Percentiles rank a stretch among this genome's conserved stretches.
Conservation (phyloP, 2,113 vertebrate species). For the Pardalotus punctatus region DNA sequence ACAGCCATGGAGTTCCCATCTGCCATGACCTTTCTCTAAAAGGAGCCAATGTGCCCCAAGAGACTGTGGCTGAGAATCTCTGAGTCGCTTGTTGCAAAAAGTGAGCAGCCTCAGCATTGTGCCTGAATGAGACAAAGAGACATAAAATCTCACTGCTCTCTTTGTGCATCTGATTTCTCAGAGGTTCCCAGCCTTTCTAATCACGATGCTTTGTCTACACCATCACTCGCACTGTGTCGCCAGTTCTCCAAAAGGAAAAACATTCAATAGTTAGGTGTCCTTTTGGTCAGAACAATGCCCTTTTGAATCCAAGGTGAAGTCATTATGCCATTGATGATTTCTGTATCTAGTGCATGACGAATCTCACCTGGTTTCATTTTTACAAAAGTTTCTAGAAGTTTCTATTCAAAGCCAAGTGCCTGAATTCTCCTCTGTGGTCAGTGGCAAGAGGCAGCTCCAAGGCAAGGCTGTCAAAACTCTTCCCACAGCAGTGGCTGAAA, state of each 20-base stretch:
- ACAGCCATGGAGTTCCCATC: neutral
- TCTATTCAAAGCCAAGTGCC: neutral
- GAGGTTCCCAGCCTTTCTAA: neutral
- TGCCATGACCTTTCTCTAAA: neutral
- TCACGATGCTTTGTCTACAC: neutral
- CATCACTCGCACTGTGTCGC: too few relatives aligned
- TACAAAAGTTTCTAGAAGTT: neutral
- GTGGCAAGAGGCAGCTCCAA: neutral
- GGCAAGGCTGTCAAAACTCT: neutral
- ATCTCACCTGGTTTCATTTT: neutral
- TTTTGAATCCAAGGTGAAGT: neutral
- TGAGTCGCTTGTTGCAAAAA: neutral
- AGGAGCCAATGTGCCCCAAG: neutral
- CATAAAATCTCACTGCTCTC: neutral
- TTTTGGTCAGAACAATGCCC: neutral
- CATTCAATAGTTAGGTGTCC: neutral
- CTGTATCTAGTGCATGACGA: neutral
- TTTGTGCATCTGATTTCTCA: neutral
- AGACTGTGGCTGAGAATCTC: accelerated
- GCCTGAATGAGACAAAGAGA: neutral
- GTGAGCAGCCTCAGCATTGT: neutral
- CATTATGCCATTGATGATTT: neutral
- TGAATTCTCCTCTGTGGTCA: neutral
- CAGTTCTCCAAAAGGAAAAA: neutral
- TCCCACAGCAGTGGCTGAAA: neutral